Conservation (phyloP, 23 tunicate species). For the Ascidia mentula region DNA sequence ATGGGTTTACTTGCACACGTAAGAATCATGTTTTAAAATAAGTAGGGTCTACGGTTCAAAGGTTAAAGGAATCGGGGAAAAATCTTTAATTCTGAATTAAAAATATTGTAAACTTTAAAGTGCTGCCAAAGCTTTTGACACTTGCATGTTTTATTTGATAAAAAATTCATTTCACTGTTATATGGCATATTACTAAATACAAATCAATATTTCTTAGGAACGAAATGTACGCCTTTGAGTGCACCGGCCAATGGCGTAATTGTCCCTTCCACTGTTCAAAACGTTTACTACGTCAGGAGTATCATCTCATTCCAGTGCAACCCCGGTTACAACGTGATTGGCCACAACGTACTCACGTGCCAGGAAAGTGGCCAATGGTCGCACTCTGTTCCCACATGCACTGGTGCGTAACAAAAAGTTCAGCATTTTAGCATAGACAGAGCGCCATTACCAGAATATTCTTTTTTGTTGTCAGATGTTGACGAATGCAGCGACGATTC, state of each 20-base stretch:
- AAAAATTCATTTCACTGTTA: not conserved
- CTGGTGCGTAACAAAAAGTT: slow-evolving; percentile 1
- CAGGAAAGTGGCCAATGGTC: slow-evolving; percentile 12
- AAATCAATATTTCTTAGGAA: not conserved
- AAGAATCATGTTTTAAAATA: not conserved
- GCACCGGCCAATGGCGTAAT: slow-evolving; percentile 1
- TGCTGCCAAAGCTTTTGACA: not conserved
- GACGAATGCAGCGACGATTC: slow-evolving; percentile 7
- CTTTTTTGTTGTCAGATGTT: not conserved
- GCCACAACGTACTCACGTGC: slow-evolving; percentile 7
- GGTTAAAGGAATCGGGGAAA: too few species aligned
- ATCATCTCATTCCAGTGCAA: not conserved
- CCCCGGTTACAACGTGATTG: not conserved
- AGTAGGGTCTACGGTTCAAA: too few species aligned
- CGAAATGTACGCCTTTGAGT: not conserved
- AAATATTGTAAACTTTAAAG: not conserved
- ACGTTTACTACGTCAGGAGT: not conserved
- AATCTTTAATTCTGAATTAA: not conserved
- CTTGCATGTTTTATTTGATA: too few species aligned
- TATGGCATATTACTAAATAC: not conserved
- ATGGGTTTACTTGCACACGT: slow-evolving; percentile 49
- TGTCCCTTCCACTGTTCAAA: not conserved
- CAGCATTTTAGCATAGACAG: not conserved
- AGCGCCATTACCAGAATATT: too few species aligned
- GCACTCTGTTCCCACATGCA: not conserved